Evolutionary conservation across 2,113 vertebrate species (phyloP).

Genomic region (Chaetodon trifascialis): DNA sequence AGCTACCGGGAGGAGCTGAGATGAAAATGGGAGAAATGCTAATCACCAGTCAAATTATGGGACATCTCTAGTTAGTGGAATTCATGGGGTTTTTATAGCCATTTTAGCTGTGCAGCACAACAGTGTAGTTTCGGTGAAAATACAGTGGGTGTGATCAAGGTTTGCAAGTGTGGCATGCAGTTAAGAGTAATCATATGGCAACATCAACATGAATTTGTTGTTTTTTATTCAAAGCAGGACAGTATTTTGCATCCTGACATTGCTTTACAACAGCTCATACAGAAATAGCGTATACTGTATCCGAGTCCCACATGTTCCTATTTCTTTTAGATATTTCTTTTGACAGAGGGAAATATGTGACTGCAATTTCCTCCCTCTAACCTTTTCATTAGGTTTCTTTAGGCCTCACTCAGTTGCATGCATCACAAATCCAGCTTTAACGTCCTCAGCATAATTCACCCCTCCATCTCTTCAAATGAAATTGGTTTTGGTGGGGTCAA

Average conservation of each 20-base stretch:
- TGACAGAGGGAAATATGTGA: neutral
- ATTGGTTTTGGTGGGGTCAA: slow-evolving; percentile 75
- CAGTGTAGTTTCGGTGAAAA: neutral
- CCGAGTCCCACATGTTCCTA: slow-evolving; percentile 34
- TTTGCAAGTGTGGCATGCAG: slow-evolving; percentile 1
- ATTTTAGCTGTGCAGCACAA: slow-evolving; percentile 16
- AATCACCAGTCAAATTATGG: slow-evolving; percentile 44
- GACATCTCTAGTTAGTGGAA: slow-evolving; percentile 27
- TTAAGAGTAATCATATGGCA: neutral
- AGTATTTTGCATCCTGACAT: slow-evolving; percentile 7
- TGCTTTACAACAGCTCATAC: neutral
- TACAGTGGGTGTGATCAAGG: neutral
- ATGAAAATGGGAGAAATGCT: slow-evolving; percentile 38
- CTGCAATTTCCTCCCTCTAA: slow-evolving; percentile 63
- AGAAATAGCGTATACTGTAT: neutral
- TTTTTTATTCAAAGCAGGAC: slow-evolving; percentile 5
- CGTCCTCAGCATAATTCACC: slow-evolving; percentile 59
- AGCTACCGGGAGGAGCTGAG: neutral
- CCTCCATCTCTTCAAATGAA: slow-evolving; percentile 72
- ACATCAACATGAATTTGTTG: neutral
- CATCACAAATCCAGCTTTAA: slow-evolving; percentile 49
- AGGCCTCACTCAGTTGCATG: slow-evolving; percentile 56
- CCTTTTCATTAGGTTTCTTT: slow-evolving; percentile 46
- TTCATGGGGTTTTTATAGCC: slow-evolving; percentile 21
- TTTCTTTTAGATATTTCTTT: slow-evolving; percentile 41